Conservation (phyloP, 23 tunicate species). For the Botrylloides violaceus region DNA sequence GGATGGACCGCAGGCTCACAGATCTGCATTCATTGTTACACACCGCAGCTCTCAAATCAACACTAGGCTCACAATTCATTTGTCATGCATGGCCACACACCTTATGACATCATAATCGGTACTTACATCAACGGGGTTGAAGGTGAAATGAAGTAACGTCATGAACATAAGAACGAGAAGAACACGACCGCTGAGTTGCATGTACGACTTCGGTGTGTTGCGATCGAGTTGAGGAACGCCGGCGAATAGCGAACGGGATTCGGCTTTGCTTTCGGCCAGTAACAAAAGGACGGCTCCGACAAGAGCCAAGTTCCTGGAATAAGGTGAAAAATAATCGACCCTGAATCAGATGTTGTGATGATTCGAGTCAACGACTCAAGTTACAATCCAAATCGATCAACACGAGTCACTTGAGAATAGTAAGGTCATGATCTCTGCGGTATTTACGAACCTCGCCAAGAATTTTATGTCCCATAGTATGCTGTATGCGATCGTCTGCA, state of each 20-base stretch:
- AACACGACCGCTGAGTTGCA: conserved; percentile 98
- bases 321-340: background rate
- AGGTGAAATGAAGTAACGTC: conserved; percentile 89
- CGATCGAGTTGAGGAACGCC: conserved; percentile 91
- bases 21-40: no score
- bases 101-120: no score
- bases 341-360: background rate
- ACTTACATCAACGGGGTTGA: conserved; percentile 91
- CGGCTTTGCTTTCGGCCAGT: conserved; percentile 91
- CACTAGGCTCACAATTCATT: no score
- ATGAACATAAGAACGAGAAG: conserved; percentile 95
- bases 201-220: conserved; percentile 88
- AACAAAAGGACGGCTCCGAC: conserved; percentile 95
- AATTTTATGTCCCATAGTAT: conserved; percentile 98
- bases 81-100: no score
- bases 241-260: conserved; percentile 90
- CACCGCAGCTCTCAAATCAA: no score
- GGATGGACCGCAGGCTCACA: no score
- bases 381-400: background rate
- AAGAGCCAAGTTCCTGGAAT: conserved; percentile 79
- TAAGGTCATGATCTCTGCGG: no score
- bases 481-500: conserved; percentile 96
- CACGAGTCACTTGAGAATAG: background rate
- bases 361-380: background rate
- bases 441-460: conserved; percentile 83